Evolutionary conservation across 1,140 invertebrate genomes (phyloP), one percentile per base, ranked within the genome.

Genomic region (Macrobrachium rosenbergii): DNA sequence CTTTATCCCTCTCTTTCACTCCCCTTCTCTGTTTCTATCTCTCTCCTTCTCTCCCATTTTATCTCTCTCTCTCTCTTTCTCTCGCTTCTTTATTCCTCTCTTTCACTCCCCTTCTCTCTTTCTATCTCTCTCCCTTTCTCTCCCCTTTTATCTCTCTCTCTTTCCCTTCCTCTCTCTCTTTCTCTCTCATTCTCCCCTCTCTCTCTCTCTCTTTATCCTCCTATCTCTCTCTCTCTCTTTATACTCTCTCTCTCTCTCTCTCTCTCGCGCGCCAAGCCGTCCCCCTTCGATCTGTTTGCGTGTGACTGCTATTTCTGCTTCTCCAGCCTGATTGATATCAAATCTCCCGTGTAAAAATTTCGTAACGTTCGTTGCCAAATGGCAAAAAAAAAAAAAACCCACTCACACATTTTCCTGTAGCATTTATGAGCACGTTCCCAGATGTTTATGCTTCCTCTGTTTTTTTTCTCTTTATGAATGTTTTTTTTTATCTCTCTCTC

Each of bases 171-270:
- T 58, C n/a, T 79, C 23, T 12, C 60, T 10, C n/a, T 17, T 17
- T 14, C 60, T 10, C 60, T 17, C 60, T 21, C 60, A 0, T 59
- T n/a, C 23, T 73, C 79, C 43, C 83, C 79, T 90, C 91, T 88
- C 87, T 89, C 88, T 83, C 75, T 91, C 90, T 37, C 19, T 79
- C 14, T 60, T 21, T 79, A 0, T 60, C n/a, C n/a, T 12, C 19
- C 12, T 58, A 0, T 79, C 23, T 12, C 60, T 10, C n/a, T 17
- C 37, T 14, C 60, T 10, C 60, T 17, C 60, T 21, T 59, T n/a
- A 6, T 73, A 76, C 43, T 83, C 79, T 90, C 91, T 88, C 87
- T 89, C 88, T 83, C 75, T 91, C 90, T 37, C 19, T 79, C 14
- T 60, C 58, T 79, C 2, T 60, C n/a, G n/a, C n/a, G n/a, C n/a